phyloP scores from a whole-genome alignment of 30 jellyfish, hydroid and myxozoan genomes.

The Turritopsis dohrnii region DNA sequence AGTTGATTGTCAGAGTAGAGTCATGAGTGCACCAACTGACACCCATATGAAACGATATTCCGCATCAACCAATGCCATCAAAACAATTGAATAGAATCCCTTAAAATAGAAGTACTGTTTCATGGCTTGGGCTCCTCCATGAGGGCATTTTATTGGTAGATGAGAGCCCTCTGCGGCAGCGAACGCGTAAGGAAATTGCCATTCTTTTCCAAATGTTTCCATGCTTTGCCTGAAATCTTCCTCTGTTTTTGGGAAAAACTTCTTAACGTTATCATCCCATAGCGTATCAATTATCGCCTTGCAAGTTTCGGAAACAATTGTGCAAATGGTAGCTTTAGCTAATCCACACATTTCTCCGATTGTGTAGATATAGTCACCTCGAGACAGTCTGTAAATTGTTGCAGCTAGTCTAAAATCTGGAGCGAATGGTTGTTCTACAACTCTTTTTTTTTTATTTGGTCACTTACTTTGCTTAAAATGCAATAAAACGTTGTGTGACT shows the following conservation, averaged over 20 bases:
- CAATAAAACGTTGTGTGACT: not conserved
- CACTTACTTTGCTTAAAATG: not conserved
- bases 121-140: slow-evolving; percentile 3
- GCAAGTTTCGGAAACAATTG: not conserved
- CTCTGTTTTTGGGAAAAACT: slow-evolving; percentile 34
- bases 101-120: slow-evolving; percentile 55
- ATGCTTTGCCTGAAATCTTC: slow-evolving; percentile 41
- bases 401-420: slow-evolving; percentile 63
- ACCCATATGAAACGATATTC: slow-evolving; percentile 63
- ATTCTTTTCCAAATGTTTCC: slow-evolving; percentile 50
- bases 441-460: slow-evolving; percentile 25
- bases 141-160: slow-evolving; percentile 25
- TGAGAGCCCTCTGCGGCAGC: slow-evolving; percentile 54
- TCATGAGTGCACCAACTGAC: slow-evolving; percentile 55
- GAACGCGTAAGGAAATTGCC: too few species aligned
- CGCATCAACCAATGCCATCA: slow-evolving; percentile 65
- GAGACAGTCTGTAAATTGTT: slow-evolving; percentile 42
- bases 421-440: slow-evolving; percentile 48
- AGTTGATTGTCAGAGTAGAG: slow-evolving; percentile 56
- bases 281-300: not conserved
- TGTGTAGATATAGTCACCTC: slow-evolving; percentile 63
- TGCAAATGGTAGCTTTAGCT: slow-evolving; percentile 47
- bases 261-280: slow-evolving; percentile 1
- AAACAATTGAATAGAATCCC: slow-evolving; percentile 51
- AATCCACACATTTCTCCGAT: slow-evolving; percentile 54